Percentiles rank a stretch among this genome's conserved stretches.
These are phyloP conservation scores for Bombyx mandarina DNA, from an alignment of 1,140 invertebrate species.

Conservation along the genomic window DNA sequence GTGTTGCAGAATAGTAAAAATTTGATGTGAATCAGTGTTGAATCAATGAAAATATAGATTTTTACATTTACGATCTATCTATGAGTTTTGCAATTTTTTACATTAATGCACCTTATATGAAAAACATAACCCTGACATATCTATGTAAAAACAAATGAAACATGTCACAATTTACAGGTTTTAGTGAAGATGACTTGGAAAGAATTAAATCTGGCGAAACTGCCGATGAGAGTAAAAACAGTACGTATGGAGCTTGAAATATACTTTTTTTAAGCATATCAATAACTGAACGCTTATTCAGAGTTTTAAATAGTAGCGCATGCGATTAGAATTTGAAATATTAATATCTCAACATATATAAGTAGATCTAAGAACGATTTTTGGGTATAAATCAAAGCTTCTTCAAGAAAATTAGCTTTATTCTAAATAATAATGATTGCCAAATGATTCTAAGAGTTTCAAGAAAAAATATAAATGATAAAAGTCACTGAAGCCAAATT, in stretches of 20 bases:
- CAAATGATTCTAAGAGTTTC: no score
- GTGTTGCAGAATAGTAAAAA: neutral
- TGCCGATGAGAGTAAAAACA: conserved; percentile 6
- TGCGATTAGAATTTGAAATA: no score
- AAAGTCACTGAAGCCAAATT: no score
- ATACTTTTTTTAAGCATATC: no score
- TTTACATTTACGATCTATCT: neutral
- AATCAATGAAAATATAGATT: neutral
- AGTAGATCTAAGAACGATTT: no score
- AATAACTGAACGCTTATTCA: no score
- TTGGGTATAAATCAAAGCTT: no score
- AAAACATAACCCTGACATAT: neutral
- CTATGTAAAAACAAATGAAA: conserved; percentile 1
- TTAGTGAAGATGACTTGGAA: conserved; percentile 59
- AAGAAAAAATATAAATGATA: no score
- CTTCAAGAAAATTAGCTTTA: no score
- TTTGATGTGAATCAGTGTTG: neutral
- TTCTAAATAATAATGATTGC: no score
- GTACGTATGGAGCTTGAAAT: neutral
- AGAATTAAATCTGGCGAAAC: conserved; percentile 44
- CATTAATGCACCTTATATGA: neutral
- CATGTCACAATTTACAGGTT: conserved; percentile 49
- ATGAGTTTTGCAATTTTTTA: neutral
- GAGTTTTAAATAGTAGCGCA: no score
- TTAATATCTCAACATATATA: no score